Evolutionary conservation across 2,888 invertebrate genomes (phyloP).

Genomic region (Omphaloscelis lunosa): DNA sequence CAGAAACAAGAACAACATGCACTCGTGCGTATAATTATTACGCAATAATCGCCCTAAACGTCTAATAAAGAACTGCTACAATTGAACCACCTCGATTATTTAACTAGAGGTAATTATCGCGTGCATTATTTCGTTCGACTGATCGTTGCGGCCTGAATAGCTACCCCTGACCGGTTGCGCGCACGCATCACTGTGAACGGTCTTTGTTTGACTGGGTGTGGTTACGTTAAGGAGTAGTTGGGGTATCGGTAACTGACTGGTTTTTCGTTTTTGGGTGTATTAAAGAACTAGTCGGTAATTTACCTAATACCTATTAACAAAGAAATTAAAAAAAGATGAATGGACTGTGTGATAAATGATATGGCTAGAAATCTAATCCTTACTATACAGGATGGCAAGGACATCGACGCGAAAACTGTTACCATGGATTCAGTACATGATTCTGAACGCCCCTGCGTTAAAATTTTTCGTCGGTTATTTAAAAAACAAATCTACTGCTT

Average conservation of each 20-base stretch:
- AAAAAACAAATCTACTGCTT: no score
- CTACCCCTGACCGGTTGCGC: conserved; percentile 67
- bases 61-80: conserved; percentile 9
- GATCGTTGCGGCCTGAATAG: conserved; percentile 62
- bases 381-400: no score
- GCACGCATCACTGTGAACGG: conserved; percentile 51
- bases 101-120: conserved; percentile 45
- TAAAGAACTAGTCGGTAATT: no score
- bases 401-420: no score
- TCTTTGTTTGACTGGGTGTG: conserved; percentile 50
- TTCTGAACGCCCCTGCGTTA: no score
- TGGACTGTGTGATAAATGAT: no score
- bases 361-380: no score
- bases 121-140: conserved; percentile 53
- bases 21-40: not conserved
- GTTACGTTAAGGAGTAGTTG: conserved; percentile 33
- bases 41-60: conserved; percentile 5
- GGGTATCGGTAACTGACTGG: conserved; percentile 1
- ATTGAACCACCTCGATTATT: conserved; percentile 41
- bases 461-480: no score
- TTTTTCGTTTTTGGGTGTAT: conserved; percentile 4
- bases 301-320: no score
- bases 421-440: no score
- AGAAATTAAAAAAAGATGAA: no score
- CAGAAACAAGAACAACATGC: not conserved